phyloP scores from a whole-genome alignment of 1,140 invertebrate genomes.

The Drosophila lini region DNA sequence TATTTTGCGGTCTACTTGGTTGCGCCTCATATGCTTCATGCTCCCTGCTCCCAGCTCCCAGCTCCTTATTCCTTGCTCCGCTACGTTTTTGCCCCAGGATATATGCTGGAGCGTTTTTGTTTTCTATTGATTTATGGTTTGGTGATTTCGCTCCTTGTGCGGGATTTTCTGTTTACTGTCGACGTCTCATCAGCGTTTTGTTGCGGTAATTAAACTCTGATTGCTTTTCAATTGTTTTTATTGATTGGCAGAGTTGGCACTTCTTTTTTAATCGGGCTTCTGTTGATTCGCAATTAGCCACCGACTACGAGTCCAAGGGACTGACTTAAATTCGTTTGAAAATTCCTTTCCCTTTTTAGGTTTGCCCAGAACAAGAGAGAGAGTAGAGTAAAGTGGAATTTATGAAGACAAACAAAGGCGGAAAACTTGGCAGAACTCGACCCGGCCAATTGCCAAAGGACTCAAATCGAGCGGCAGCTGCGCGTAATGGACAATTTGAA shows the following conservation, averaged over 20 bases:
- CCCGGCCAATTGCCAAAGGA: conserved; percentile 69
- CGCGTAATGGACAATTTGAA: conserved; percentile 81
- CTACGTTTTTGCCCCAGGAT: conserved; percentile 18
- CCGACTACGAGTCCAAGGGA: conserved; percentile 21
- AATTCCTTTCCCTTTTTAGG: conserved; percentile 11
- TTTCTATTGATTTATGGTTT: conserved; percentile 63
- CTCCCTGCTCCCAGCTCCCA: conserved; percentile 12
- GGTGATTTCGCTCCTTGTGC: conserved; percentile 49
- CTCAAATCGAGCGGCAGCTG: conserved; percentile 79
- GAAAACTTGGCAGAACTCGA: conserved; percentile 64
- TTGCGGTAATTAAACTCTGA: conserved; percentile 82
- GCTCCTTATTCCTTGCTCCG: conserved; percentile 17
- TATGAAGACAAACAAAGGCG: conserved; percentile 60
- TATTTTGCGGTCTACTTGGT: conserved; percentile 70
- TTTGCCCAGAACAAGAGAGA: neutral
- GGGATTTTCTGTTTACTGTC: conserved; percentile 52
- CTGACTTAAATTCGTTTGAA: conserved; percentile 29
- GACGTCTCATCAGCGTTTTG: conserved; percentile 59
- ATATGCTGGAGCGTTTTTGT: conserved; percentile 42
- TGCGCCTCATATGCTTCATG: conserved; percentile 67
- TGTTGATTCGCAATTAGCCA: conserved; percentile 56
- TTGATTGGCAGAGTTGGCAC: conserved; percentile 66
- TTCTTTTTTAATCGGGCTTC: conserved; percentile 38
- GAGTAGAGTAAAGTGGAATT: conserved; percentile 24
- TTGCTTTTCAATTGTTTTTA: conserved; percentile 80